Conservation (phyloP, 1,140 invertebrate genomes). For the Asbolus verrucosus region DNA sequence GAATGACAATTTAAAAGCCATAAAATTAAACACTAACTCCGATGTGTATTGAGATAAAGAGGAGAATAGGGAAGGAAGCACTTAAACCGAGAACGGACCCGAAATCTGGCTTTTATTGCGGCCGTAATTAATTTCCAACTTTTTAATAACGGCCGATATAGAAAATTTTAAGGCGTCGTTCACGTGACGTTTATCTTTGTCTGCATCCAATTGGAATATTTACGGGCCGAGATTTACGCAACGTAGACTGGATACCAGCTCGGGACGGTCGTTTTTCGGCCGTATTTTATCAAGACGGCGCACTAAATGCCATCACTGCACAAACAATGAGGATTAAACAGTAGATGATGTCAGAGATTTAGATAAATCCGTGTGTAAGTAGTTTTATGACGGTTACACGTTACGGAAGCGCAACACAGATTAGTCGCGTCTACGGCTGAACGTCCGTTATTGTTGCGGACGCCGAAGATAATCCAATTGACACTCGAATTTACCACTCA, state of each 20-base stretch:
- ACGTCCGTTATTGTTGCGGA: neutral
- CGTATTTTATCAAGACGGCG: constrained; percentile 37
- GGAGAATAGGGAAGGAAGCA: constrained; percentile 41
- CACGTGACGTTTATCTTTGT: constrained; percentile 27
- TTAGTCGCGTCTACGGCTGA: constrained; percentile 19
- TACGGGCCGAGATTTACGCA: constrained; percentile 13
- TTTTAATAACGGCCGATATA: constrained; percentile 37
- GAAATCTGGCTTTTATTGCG: constrained; percentile 37
- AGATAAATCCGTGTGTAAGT: constrained; percentile 37
- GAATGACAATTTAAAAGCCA: constrained; percentile 52
- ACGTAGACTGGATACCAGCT: neutral
- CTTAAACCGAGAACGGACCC: constrained; percentile 25
- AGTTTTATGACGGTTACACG: constrained; percentile 36
- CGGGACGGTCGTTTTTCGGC: constrained; percentile 11
- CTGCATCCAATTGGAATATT: constrained; percentile 15
- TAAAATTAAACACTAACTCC: constrained; percentile 50
- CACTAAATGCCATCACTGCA: constrained; percentile 38
- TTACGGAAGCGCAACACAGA: constrained; percentile 31
- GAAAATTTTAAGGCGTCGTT: constrained; percentile 35
- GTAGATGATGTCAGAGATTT: constrained; percentile 37
- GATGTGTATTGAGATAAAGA: constrained; percentile 51
- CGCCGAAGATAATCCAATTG: constrained; percentile 16
- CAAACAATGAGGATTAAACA: constrained; percentile 38
- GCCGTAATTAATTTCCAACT: constrained; percentile 34
- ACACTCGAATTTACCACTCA: constrained; percentile 13